Base-by-base conservation (phyloP, 1,140 invertebrate genomes). In the Cotesia glomerata region DNA sequence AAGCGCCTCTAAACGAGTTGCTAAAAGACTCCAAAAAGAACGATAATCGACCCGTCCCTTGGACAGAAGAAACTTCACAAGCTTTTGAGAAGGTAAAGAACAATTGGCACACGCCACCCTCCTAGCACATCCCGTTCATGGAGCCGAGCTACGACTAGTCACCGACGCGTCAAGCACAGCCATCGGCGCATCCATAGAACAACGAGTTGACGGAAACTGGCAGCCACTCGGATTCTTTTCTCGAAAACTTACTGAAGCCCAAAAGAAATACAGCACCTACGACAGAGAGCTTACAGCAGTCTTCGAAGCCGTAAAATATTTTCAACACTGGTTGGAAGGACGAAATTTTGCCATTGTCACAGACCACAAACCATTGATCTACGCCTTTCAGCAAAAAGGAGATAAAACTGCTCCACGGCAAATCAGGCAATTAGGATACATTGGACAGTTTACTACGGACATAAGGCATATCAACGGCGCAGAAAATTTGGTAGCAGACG, bases 281-380 rank as follows among this genome's bases (percentile, higher is more conserved):
- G 85, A 88, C 68, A 69, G 84, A 4, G 87, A 90, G 76, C 74
- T 89, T 0, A 66, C 88, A 4, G 88, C 85, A 1, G 82, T 87
- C 26, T 89, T 88, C 75, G 59, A 73, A 18, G 78, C 79, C 5
- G 70, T 88, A 0, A 79, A 84, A 66, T 78, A 85, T 59, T 89
- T 89, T 71, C 75, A 79, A 2, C 79, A 86, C 66, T 74, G 85
- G 39, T 26, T 89, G 0, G 85, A 88, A 80, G 86, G 77, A 16
- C 75, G 80, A 71, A 5, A 45, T 9, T 83, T 87, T 54, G 74
- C 52, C 0, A 78, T 88, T 4, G 80, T 61, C 32, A 85, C 81
- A 2, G 82, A 88, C 69, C 87, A 88, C 72, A 84, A 84, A 64
- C 86, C 81, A 2, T 68, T 87, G 7, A 79, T 71, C 9, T 81